These are phyloP conservation scores for Brachirus orientalis DNA, from an alignment of 2,113 vertebrate species.

Conservation along the genomic window DNA sequence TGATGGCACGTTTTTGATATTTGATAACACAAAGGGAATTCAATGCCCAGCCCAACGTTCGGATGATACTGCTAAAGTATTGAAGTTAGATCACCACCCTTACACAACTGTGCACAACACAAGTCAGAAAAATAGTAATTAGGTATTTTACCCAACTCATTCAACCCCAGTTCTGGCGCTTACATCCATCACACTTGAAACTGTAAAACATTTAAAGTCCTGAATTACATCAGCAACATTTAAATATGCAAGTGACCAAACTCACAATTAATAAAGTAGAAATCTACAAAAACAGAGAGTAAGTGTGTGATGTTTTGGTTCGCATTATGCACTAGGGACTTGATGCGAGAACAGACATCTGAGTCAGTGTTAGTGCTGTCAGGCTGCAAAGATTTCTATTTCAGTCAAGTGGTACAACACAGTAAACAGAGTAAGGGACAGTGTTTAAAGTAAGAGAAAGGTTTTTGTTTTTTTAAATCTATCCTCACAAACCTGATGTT, in stretches of 20 bases:
- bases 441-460: background rate
- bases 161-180: too few relatives aligned
- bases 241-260: slow-evolving; percentile 45
- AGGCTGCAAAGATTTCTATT: slow-evolving; percentile 53
- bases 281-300: slow-evolving; percentile 20
- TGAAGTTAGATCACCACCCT: too few relatives aligned
- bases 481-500: background rate
- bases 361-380: slow-evolving; percentile 36
- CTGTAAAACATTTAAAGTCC: slow-evolving; percentile 13
- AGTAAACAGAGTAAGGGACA: slow-evolving; percentile 15
- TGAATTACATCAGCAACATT: background rate
- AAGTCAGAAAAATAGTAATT: too few relatives aligned
- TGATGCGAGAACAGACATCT: slow-evolving; percentile 34
- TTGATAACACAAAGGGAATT: too few relatives aligned
- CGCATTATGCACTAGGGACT: slow-evolving; percentile 41
- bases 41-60: too few relatives aligned
- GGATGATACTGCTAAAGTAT: too few relatives aligned
- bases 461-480: slow-evolving; percentile 11
- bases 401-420: slow-evolving; percentile 45
- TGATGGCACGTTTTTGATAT: too few relatives aligned
- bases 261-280: slow-evolving; percentile 33
- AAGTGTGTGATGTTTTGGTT: slow-evolving; percentile 35
- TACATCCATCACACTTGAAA: slow-evolving; percentile 25
- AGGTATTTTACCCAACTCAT: too few relatives aligned
- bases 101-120: too few relatives aligned